Evolutionary conservation across 2,113 vertebrate species (phyloP).

Genomic region (Elanoides forficatus): DNA sequence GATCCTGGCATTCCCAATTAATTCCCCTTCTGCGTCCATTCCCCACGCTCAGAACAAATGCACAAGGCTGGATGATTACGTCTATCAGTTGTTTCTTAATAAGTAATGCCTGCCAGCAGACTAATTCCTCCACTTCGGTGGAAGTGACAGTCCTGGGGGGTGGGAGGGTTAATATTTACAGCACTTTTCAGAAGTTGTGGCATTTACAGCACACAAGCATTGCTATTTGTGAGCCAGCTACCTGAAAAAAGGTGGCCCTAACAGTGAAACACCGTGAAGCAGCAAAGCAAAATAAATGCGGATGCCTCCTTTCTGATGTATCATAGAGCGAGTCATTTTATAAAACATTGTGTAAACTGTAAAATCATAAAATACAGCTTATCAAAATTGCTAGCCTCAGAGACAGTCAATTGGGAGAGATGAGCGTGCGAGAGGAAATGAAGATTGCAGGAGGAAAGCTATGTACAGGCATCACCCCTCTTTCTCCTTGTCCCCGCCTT

Average conservation of each 20-base stretch:
- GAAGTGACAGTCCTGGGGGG: background rate
- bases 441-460: background rate
- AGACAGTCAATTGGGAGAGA: background rate
- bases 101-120: background rate
- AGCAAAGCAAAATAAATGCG: background rate
- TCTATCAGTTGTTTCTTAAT: accelerated
- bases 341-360: background rate
- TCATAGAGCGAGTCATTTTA: background rate
- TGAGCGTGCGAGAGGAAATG: background rate
- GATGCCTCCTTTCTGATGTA: background rate
- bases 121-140: background rate
- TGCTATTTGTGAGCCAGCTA: background rate
- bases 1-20: background rate
- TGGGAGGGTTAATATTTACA: background rate
- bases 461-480: background rate
- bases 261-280: background rate
- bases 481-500: background rate
- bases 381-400: background rate
- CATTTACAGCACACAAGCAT: background rate
- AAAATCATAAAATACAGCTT: background rate
- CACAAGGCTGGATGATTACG: background rate
- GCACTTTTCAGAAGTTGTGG: background rate
- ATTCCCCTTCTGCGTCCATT: background rate
- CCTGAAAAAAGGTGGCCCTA: background rate
- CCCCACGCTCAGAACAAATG: background rate